Base-by-base conservation (phyloP, 2,888 invertebrate genomes). In the Drosophila demipolita region DNA sequence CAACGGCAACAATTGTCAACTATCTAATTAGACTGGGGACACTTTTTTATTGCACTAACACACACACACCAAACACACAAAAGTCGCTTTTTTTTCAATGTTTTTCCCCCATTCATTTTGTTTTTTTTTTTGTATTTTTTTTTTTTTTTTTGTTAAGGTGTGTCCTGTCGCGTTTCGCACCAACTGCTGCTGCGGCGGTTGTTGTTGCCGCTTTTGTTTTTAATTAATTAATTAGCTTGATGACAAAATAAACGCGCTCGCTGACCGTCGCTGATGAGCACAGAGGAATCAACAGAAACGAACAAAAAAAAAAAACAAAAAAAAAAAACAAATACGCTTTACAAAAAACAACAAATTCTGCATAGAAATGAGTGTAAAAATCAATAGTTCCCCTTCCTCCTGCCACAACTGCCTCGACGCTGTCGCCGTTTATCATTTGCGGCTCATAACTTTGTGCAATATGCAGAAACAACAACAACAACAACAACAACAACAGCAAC, bases 401-500 rank as follows among this genome's bases (percentile, higher is more conserved):
- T 3, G 1, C 52, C 26, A 42, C 59, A 29, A n/a, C 58, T 58
- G 53, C 42, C 55, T 42, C 20, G 45, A 32, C 45, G 74, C 73
- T 62, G 59, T 63, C 40, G 83, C 79, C 82, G 82, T 87, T 87
- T 87, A 87, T 87, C 87, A 87, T 87, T 87, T 86, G 87, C 87
- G 87, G 89, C 89, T 87, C 87, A 87, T 87, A 89, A 87, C 89
- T 89, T 89, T 89, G 88, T 87, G 86, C 87, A 87, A 89, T 87
- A 89, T 89, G 85, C 83, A 86, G 83, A 87, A 85, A 76, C 67
- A 72, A 36, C 63, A 61, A 35, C 42, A 62, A 55, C 55, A 58
- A 32, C 57, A 57, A 35, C 20, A 23, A 36, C 40, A 45, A 6
- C 23, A 36, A 55, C 12, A 33, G 38, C 20, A 38, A 32, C 15